These are phyloP conservation scores for Cromileptes altivelis DNA, from an alignment of 2,113 vertebrate genomes.

Conservation along the genomic window DNA sequence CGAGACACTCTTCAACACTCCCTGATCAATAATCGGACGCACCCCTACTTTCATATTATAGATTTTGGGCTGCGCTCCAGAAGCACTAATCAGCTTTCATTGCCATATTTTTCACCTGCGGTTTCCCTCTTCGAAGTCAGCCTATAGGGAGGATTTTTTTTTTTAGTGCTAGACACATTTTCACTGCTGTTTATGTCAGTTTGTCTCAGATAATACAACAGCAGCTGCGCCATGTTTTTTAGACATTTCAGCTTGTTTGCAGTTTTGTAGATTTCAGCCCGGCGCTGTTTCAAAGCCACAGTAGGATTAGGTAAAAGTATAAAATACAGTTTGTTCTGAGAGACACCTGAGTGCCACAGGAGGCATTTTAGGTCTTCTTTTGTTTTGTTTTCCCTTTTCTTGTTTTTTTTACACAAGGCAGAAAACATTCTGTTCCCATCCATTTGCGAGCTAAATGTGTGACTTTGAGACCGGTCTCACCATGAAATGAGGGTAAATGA, in stretches of 20 bases:
- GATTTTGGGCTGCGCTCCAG: conserved; percentile 22
- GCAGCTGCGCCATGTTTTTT: conserved; percentile 38
- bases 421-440: not conserved
- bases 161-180: conserved; percentile 10
- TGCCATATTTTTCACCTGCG: not conserved
- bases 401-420: not conserved
- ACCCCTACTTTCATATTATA: conserved; percentile 29
- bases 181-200: conserved; percentile 13
- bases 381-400: not conserved
- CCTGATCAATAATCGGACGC: conserved; percentile 35
- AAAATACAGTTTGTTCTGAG: conserved; percentile 4
- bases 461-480: conserved; percentile 6
- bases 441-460: not conserved
- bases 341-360: not conserved
- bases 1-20: not conserved
- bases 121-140: conserved; percentile 24
- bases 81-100: conserved; percentile 35
- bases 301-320: not conserved
- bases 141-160: conserved; percentile 26
- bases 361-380: not conserved
- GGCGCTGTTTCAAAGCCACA: not conserved
- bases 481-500: not conserved
- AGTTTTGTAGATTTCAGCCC: conserved; percentile 26
- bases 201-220: conserved; percentile 45
- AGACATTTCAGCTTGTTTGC: conserved; percentile 22